Evolutionary conservation across 2,797 vertebrate species (phyloP).

Genomic region (Microcaecilia unicolor): DNA sequence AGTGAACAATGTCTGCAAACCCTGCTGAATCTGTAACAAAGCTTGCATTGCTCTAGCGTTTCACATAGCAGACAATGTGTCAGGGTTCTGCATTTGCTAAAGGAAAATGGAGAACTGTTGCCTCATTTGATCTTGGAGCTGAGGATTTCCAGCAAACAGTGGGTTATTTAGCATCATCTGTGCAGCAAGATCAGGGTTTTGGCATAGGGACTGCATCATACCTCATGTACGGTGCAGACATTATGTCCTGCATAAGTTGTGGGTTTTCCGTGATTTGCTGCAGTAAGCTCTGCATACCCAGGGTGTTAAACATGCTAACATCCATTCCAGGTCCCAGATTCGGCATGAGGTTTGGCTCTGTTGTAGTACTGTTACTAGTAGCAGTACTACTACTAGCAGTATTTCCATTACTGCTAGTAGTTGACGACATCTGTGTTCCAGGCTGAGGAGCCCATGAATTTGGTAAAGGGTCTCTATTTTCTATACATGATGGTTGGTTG

Average conservation of each 20-base stretch:
- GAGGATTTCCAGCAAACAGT: no score
- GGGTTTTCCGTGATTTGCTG: constrained; percentile 79
- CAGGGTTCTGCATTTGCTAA: constrained; percentile 88
- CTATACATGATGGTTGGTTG: constrained; percentile 62
- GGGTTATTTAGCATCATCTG: no score
- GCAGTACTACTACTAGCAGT: constrained; percentile 13
- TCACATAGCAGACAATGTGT: constrained; percentile 77
- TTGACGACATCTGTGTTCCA: constrained; percentile 31
- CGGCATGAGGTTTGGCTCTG: constrained; percentile 35
- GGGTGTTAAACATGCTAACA: constrained; percentile 67
- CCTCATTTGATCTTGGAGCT: no score
- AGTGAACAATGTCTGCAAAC: constrained; percentile 73
- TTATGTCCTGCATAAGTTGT: constrained; percentile 77
- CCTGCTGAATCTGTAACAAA: constrained; percentile 81
- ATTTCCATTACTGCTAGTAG: constrained; percentile 23
- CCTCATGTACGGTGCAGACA: constrained; percentile 78
- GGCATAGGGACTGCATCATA: constrained; percentile 77
- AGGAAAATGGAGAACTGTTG: no score
- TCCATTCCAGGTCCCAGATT: constrained; percentile 49
- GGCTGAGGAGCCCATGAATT: constrained; percentile 65
- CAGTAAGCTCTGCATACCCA: constrained; percentile 79
- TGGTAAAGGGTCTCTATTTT: constrained; percentile 67
- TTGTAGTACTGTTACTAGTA: constrained; percentile 20
- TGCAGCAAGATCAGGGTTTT: constrained; percentile 79
- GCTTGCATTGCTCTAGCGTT: constrained; percentile 83